phyloP scores from a whole-genome alignment of 2,888 invertebrate species.

The Tromatobia lineatoria region DNA sequence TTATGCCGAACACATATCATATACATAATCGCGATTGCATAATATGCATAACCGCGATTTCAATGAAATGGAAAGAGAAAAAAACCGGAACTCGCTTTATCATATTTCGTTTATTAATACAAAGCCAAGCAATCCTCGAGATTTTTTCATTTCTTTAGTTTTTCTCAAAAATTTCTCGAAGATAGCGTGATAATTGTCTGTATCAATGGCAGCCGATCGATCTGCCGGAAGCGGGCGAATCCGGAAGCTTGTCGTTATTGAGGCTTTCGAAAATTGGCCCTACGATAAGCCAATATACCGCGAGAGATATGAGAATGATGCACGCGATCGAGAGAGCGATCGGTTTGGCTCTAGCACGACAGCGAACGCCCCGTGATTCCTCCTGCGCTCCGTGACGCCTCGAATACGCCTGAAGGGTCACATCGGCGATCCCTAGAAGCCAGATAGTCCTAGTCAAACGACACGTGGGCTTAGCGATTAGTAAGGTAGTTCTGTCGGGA shows the following conservation, averaged over 20 bases:
- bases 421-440: slow-evolving; percentile 74
- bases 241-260: slow-evolving; percentile 32
- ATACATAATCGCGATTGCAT: no score
- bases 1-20: no score
- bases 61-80: background rate
- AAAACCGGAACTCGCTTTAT: background rate
- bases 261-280: slow-evolving; percentile 72
- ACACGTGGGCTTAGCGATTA: background rate
- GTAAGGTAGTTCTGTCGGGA: no score
- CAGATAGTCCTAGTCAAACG: background rate
- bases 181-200: background rate
- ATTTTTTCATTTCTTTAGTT: no score
- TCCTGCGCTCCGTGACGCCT: slow-evolving; percentile 68
- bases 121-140: background rate
- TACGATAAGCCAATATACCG: slow-evolving; percentile 77
- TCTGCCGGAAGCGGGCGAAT: slow-evolving; percentile 14
- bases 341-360: slow-evolving; percentile 71
- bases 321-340: slow-evolving; percentile 73
- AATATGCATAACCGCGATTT: no score
- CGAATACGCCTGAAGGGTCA: slow-evolving; percentile 75
- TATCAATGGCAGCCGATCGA: slow-evolving; percentile 61
- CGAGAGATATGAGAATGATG: slow-evolving; percentile 69
- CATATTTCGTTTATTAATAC: background rate
- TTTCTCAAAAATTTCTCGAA: background rate
- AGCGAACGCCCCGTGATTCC: slow-evolving; percentile 64